phyloP scores from a whole-genome alignment of 1,140 invertebrate species.

The Drosophila varians region DNA sequence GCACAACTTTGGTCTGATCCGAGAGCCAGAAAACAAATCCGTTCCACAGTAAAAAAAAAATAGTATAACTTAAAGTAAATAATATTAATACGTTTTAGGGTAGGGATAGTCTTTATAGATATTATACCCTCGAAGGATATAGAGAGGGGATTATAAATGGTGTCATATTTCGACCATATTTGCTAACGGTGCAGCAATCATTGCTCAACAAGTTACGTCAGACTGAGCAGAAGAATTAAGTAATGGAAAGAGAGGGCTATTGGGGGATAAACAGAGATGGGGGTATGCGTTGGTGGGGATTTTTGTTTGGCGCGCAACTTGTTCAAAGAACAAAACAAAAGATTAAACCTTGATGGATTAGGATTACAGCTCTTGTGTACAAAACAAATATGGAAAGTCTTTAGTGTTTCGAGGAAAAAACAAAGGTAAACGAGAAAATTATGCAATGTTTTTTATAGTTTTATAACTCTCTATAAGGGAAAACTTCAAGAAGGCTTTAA shows the following conservation, averaged over 20 bases:
- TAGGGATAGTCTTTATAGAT: no score
- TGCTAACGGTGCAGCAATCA: background rate
- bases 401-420: constrained; percentile 1
- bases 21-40: constrained; percentile 26
- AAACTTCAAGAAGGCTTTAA: no score
- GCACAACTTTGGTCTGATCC: constrained; percentile 4
- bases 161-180: no score
- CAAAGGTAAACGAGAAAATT: constrained; percentile 10
- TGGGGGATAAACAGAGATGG: background rate
- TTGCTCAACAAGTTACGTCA: constrained; percentile 49
- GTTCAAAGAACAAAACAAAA: constrained; percentile 31
- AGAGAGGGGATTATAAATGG: no score
- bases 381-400: constrained; percentile 27
- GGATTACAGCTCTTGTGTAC: constrained; percentile 29
- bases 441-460: no score
- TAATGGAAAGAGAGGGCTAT: background rate
- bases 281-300: constrained; percentile 15
- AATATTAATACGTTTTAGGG: no score
- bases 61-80: background rate
- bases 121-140: no score
- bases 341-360: constrained; percentile 45
- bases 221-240: constrained; percentile 2
- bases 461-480: no score
- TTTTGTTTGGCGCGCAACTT: constrained; percentile 1
- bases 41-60: background rate